These are phyloP conservation scores for Drosophila subobscura DNA, from an alignment of 1,140 invertebrate genomes.

Conservation along the genomic window DNA sequence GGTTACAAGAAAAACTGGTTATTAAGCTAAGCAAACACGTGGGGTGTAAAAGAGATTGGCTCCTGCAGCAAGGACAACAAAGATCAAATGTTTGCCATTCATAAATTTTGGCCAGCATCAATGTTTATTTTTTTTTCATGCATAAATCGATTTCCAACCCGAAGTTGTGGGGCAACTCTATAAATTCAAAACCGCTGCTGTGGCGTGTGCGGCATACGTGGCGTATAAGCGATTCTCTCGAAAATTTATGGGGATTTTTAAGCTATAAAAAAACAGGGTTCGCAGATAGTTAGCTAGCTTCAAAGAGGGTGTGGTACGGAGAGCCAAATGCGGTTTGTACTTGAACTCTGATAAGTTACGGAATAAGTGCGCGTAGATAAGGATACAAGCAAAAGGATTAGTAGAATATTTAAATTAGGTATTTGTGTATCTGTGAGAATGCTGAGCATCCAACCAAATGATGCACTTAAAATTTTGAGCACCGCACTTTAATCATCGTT, in stretches of 20 bases:
- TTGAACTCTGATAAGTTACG: constrained; percentile 18
- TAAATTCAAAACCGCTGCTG: constrained; percentile 63
- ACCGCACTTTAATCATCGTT: constrained; percentile 35
- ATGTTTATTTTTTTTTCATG: constrained; percentile 67
- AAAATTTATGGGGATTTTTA: constrained; percentile 48
- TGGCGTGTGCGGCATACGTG: constrained; percentile 44
- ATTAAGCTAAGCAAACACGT: constrained; percentile 73
- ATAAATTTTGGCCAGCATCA: constrained; percentile 63
- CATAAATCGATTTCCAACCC: constrained; percentile 66
- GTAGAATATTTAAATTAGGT: constrained; percentile 15
- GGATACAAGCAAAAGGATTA: constrained; percentile 23
- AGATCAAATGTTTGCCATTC: constrained; percentile 71
- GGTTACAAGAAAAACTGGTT: constrained; percentile 75
- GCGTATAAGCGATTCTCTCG: constrained; percentile 69
- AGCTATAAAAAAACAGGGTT: constrained; percentile 36
- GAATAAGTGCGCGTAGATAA: constrained; percentile 1
- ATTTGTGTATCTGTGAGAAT: constrained; percentile 30
- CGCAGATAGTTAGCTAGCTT: constrained; percentile 29
- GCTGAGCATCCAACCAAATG: constrained; percentile 9
- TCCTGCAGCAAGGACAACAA: constrained; percentile 41
- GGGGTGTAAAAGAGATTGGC: constrained; percentile 1
- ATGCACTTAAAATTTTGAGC: constrained; percentile 32
- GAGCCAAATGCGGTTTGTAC: constrained; percentile 15
- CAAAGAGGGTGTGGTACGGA: constrained; percentile 19
- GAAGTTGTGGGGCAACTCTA: constrained; percentile 31